Evolutionary conservation across 2,888 invertebrate genomes (phyloP).

Genomic region (Camponotus fellah): DNA sequence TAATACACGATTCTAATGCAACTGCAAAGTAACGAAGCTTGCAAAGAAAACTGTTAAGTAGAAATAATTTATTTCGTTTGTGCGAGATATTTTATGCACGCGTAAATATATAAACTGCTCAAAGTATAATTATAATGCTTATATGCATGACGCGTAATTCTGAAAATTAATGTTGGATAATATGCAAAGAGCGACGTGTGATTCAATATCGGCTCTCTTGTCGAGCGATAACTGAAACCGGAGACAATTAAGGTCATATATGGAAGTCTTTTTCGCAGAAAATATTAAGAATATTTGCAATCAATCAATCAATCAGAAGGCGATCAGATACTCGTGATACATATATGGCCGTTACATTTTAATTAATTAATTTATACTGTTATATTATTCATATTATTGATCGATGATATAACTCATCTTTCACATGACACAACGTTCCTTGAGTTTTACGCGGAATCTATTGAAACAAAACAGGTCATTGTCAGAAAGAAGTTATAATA

Average conservation of each 20-base stretch:
- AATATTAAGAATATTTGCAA: slow-evolving; percentile 10
- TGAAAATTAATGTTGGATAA: background rate
- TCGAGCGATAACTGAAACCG: slow-evolving; percentile 21
- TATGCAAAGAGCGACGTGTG: slow-evolving; percentile 9
- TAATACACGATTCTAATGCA: background rate
- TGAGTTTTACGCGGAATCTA: background rate
- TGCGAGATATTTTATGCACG: background rate
- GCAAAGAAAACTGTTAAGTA: slow-evolving; percentile 8
- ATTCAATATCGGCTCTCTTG: background rate
- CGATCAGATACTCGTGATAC: background rate
- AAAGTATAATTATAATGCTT: background rate
- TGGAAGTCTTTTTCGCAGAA: slow-evolving; percentile 22
- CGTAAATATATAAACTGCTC: background rate
- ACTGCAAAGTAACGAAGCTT: background rate
- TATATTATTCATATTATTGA: no score
- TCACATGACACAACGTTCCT: no score
- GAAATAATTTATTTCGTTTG: background rate
- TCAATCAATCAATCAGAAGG: slow-evolving; percentile 16
- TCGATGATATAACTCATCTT: no score
- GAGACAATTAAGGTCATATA: slow-evolving; percentile 6
- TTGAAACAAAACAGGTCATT: background rate
- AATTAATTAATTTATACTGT: slow-evolving; percentile 17
- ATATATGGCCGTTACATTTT: background rate
- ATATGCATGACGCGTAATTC: background rate
- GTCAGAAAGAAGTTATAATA: background rate